Evolutionary conservation across 1,140 invertebrate genomes (phyloP).

Genomic region (Caenorhabditis remanei): DNA sequence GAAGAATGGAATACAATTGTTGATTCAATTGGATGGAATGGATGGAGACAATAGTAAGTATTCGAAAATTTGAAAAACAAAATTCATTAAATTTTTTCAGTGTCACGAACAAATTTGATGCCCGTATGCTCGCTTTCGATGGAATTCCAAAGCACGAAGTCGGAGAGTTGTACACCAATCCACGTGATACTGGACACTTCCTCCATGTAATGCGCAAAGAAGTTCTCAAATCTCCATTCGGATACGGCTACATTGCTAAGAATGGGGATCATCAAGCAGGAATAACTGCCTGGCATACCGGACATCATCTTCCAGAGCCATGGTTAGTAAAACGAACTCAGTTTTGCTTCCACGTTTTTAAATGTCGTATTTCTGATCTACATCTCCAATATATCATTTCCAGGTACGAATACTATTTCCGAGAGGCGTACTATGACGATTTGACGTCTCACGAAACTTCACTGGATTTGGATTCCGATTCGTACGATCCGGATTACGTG

Average conservation of each 20-base stretch:
- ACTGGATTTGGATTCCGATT: constrained; percentile 64
- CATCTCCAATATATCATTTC: background rate
- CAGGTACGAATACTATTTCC: constrained; percentile 73
- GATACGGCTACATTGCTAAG: constrained; percentile 72
- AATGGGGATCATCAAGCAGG: constrained; percentile 67
- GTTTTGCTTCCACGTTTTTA: too few species aligned
- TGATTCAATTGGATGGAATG: constrained; percentile 66
- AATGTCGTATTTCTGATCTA: background rate
- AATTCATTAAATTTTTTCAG: constrained; percentile 59
- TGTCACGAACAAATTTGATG: constrained; percentile 67
- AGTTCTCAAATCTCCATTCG: constrained; percentile 72
- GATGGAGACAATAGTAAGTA: constrained; percentile 60
- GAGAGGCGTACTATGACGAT: constrained; percentile 71
- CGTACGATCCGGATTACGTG: constrained; percentile 71
- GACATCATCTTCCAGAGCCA: constrained; percentile 70
- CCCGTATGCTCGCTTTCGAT: constrained; percentile 66
- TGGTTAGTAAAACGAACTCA: constrained; percentile 59
- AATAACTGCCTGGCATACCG: constrained; percentile 39
- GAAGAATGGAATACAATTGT: constrained; percentile 69
- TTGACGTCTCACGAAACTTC: constrained; percentile 66
- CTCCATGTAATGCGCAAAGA: constrained; percentile 73
- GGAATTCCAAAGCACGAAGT: constrained; percentile 69
- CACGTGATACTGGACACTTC: constrained; percentile 71
- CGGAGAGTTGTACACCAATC: constrained; percentile 73
- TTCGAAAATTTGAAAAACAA: background rate